phyloP scores from a whole-genome alignment of 2,888 invertebrate species.

The Macrostomum cliftonense region DNA sequence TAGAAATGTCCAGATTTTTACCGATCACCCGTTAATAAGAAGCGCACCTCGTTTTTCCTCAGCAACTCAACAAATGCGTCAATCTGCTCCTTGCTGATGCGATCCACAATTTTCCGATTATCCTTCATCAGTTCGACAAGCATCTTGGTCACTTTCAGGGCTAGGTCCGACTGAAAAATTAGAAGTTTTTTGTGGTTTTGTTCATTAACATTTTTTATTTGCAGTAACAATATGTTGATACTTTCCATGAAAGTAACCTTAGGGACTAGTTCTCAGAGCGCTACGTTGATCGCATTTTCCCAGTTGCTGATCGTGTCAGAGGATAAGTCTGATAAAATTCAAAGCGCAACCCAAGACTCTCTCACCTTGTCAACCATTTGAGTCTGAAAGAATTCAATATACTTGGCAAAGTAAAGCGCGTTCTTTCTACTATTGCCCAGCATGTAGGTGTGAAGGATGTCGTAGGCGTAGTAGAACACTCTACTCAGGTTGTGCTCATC shows the following conservation, averaged over 20 bases:
- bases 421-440: conserved; percentile 36
- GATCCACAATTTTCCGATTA: conserved; percentile 35
- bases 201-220: no score
- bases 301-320: no score
- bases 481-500: conserved; percentile 31
- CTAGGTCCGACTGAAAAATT: conserved; percentile 31
- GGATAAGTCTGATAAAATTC: no score
- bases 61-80: conserved; percentile 30
- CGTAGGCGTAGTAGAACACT: conserved; percentile 35
- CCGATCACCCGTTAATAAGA: no score
- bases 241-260: no score
- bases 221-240: no score
- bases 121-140: conserved; percentile 34
- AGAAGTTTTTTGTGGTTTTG: no score
- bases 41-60: conserved; percentile 25
- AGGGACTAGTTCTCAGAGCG: no score
- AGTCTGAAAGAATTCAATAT: conserved; percentile 38
- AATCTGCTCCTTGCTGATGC: conserved; percentile 33
- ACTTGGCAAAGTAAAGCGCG: conserved; percentile 37
- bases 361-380: conserved; percentile 35
- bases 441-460: conserved; percentile 36
- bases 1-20: no score
- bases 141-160: conserved; percentile 36
- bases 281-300: no score
- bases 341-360: no score